phyloP scores from a whole-genome alignment of 2,797 vertebrate species.

The Phoebastria nigripes region DNA sequence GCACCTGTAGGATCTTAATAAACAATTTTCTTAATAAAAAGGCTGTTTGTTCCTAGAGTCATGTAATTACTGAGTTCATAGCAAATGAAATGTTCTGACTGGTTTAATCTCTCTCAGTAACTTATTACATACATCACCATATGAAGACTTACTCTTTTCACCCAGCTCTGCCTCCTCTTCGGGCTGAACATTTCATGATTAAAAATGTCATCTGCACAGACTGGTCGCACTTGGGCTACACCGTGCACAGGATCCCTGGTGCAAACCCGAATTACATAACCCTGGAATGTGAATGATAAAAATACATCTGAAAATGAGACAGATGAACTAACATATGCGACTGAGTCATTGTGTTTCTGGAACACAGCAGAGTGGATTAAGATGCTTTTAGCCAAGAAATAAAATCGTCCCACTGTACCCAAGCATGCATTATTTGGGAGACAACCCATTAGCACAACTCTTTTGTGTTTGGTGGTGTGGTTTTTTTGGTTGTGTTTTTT shows the following conservation, averaged over 20 bases:
- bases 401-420: accelerated
- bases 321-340: background rate
- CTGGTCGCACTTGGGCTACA: accelerated
- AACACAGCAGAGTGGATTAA: background rate
- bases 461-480: too few species aligned
- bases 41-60: background rate
- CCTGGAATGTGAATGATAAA: background rate
- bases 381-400: background rate
- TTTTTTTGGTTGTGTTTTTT: too few species aligned
- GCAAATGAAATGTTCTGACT: background rate
- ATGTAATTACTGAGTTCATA: background rate
- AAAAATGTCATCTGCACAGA: background rate
- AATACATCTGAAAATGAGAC: background rate
- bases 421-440: background rate
- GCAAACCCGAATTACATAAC: accelerated
- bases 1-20: background rate
- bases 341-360: background rate
- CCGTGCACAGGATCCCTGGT: background rate
- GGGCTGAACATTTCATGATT: background rate
- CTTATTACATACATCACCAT: accelerated
- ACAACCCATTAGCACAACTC: background rate
- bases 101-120: background rate
- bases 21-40: background rate
- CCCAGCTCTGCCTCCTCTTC: background rate
- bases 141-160: background rate